Evolutionary conservation across 2,888 invertebrate genomes (phyloP).

Genomic region (Drosophila austrosaltans): DNA sequence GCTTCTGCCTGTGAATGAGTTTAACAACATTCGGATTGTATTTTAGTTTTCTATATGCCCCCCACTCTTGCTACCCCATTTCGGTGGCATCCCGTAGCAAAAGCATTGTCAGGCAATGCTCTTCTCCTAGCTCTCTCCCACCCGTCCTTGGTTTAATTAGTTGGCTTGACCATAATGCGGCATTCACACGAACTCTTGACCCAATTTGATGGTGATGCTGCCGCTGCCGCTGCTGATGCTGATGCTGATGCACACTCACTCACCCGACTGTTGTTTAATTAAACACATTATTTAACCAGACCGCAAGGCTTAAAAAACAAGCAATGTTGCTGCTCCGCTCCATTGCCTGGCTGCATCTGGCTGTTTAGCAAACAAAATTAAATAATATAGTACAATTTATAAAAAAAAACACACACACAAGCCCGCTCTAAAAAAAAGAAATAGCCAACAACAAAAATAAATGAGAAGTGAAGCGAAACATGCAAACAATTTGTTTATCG

Average conservation of each 20-base stretch:
- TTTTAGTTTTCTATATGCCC: conserved; percentile 22
- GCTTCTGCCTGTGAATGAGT: conserved; percentile 66
- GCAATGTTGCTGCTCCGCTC: conserved; percentile 13
- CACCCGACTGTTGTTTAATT: conserved; percentile 54
- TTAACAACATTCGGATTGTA: conserved; percentile 53
- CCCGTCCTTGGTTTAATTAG: conserved; percentile 64
- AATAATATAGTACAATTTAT: conserved; percentile 22
- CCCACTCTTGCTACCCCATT: conserved; percentile 5
- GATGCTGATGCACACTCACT: conserved; percentile 25
- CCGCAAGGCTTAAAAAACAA: conserved; percentile 54
- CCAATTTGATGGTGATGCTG: conserved; percentile 49
- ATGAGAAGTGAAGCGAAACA: conserved; percentile 17
- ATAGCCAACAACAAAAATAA: conserved; percentile 1
- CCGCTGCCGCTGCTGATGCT: not conserved
- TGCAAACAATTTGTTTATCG: conserved; percentile 33
- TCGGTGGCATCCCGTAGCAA: not conserved
- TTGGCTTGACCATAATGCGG: conserved; percentile 48
- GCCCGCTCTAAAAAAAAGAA: not conserved
- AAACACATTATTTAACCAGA: conserved; percentile 67
- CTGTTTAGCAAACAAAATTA: conserved; percentile 23
- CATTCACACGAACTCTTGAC: conserved; percentile 58
- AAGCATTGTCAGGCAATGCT: not conserved
- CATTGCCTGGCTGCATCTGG: conserved; percentile 3
- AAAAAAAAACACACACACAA: not conserved
- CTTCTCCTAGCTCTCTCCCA: not conserved